These are phyloP conservation scores for Phylloscopus trochiloides DNA, from an alignment of 2,113 vertebrate genomes.

Conservation along the genomic window DNA sequence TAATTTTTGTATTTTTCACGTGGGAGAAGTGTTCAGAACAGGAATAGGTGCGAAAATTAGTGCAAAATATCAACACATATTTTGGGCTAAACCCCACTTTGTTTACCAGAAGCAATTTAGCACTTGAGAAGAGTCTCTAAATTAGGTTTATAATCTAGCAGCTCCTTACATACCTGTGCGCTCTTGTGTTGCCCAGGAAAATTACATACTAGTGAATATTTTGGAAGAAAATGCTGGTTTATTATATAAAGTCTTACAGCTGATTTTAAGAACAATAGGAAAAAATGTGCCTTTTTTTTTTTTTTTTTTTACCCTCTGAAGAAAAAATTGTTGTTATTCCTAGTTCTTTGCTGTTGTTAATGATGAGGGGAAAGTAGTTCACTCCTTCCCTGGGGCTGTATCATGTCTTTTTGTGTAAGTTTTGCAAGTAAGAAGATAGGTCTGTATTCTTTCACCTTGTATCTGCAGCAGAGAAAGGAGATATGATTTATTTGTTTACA, in stretches of 20 bases:
- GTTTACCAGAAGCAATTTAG: not conserved
- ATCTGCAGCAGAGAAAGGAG: not conserved
- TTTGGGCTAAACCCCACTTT: not conserved
- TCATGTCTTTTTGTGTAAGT: not conserved
- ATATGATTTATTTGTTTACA: conserved; percentile 20
- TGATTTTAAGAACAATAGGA: not conserved
- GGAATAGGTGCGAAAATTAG: accelerated
- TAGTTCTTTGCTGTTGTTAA: not conserved
- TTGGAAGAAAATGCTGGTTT: not conserved
- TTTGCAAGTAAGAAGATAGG: not conserved
- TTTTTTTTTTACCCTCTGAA: not conserved
- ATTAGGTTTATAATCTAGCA: not conserved
- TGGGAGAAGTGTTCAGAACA: not conserved
- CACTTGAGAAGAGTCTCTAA: not conserved
- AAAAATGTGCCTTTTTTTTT: not conserved
- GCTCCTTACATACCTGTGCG: not conserved
- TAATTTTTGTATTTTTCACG: accelerated
- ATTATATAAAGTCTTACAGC: not conserved
- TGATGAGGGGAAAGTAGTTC: not conserved
- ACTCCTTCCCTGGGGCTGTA: not conserved
- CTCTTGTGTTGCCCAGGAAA: not conserved
- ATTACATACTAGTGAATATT: not conserved
- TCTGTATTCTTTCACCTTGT: not conserved
- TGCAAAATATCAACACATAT: not conserved
- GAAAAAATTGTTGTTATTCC: not conserved